Percentiles rank a stretch among this genome's conserved stretches.
Evolutionary conservation across 2,888 invertebrate genomes (phyloP).

Genomic region (Gnatocerus cornutus): DNA sequence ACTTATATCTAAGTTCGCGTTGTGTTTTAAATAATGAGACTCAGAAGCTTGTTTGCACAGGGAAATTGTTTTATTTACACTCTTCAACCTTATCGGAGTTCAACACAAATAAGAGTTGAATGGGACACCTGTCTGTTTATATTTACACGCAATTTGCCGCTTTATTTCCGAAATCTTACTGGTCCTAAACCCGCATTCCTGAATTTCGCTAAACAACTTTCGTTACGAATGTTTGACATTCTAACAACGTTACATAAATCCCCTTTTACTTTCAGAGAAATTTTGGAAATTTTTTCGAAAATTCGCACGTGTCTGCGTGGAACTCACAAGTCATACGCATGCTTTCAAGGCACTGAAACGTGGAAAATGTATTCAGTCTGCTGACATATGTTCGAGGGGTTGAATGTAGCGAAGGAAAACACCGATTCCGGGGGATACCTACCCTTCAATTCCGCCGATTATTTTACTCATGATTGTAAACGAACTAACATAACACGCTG

Average conservation of each 20-base stretch:
- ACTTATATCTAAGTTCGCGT: background rate
- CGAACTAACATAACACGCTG: constrained; percentile 39
- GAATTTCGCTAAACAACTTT: no score
- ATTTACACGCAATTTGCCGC: no score
- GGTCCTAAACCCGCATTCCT: no score
- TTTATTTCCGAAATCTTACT: no score
- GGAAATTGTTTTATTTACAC: background rate
- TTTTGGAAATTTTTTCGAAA: constrained; percentile 1
- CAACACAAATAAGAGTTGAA: background rate
- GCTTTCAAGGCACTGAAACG: background rate
- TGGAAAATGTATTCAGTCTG: constrained; percentile 4
- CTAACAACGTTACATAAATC: background rate
- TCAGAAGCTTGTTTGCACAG: background rate
- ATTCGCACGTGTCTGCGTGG: constrained; percentile 5
- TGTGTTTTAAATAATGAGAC: background rate
- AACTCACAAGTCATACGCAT: background rate
- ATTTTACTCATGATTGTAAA: constrained; percentile 33
- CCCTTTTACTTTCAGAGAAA: background rate
- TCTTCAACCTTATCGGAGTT: background rate
- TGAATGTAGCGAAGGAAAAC: background rate
- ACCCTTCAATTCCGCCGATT: constrained; percentile 49
- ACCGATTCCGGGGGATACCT: constrained; percentile 16
- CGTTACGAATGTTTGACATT: background rate
- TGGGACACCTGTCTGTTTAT: no score
- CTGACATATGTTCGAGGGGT: constrained; percentile 8